Evolutionary conservation across 2,888 invertebrate species (phyloP), one percentile per base, ranked within the genome.

Genomic region (Drosophila mimica): DNA sequence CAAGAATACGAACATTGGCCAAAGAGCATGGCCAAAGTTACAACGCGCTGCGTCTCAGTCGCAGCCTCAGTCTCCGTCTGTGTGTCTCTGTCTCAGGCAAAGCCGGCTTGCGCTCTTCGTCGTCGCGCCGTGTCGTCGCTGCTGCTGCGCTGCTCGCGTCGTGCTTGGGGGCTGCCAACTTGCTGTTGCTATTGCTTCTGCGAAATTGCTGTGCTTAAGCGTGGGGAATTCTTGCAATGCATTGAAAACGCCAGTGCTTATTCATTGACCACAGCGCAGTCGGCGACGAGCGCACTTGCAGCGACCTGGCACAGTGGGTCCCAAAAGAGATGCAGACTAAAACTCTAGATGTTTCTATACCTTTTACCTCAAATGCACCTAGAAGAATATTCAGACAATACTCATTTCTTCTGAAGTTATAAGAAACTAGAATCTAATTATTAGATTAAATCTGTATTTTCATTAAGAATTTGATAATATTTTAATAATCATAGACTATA

Each of bases 11-110:
- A 77, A 73, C 82, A 82, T 81, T 82, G 82, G 79, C 82, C 83
- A 83, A 79, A 81, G 88, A 87, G 87, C 88, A 79, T 73, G 60
- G 72, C 83, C 85, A 88, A 83, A 88, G 75, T 85, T 88, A 88
- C 84, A 83, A 76, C 62, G 48, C 59, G 52, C 68, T 30, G 82
- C 38, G 58, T 68, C 64, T 20, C 70, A 4, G 76, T 58, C 53
- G 46, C 58, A 17, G 53, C 61, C 49, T 38, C 38, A 11, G 75
- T 31, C 33, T 30, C 53, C 17, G 65, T 59, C 64, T 30, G 53
- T 6, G 76, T 17, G 65, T 56, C 70, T n/a, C 53, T 6, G 76
- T 48, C 72, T 51, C 72, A 56, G 36, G 59, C 63, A 63, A 75
- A 70, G 81, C 72, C 79, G 79, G 79, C 79, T 72, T 66, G 54